Percentiles rank a stretch among this genome's conserved stretches.
phyloP scores from a whole-genome alignment of 1,140 invertebrate genomes.

The Lysiphlebus fabarum region DNA sequence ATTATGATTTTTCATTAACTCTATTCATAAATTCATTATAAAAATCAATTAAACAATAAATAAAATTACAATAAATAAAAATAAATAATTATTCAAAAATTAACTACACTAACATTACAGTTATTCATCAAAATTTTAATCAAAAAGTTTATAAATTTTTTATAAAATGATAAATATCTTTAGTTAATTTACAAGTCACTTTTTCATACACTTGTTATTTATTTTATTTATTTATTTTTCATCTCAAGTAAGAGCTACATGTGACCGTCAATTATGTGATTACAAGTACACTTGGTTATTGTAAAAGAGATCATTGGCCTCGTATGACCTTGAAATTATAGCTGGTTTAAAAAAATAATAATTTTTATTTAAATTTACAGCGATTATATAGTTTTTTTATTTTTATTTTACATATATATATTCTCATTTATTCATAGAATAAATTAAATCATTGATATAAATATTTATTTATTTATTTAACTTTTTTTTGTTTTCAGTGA shows the following conservation, averaged over 20 bases:
- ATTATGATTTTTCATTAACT: no score
- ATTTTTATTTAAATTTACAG: background rate
- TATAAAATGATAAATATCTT: background rate
- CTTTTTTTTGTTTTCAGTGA: slow-evolving; percentile 55
- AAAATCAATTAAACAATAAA: no score
- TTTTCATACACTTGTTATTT: background rate
- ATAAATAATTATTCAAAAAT: no score
- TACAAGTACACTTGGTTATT: slow-evolving; percentile 17
- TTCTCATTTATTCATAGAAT: background rate
- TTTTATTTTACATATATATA: background rate
- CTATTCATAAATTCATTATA: no score
- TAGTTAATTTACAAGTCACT: background rate
- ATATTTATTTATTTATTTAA: background rate
- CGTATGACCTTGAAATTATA: slow-evolving; percentile 10
- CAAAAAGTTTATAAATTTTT: no score
- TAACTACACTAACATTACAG: no score
- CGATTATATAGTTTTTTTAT: background rate
- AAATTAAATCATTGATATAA: no score
- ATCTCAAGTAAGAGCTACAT: background rate
- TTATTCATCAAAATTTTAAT: no score
- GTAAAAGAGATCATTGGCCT: slow-evolving; percentile 13
- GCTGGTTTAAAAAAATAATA: background rate
- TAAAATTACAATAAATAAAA: no score
- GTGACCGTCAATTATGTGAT: slow-evolving; percentile 24
- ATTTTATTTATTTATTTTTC: background rate